Evolutionary conservation across 2,888 invertebrate genomes (phyloP).

Genomic region (Sinotaia quadrata): DNA sequence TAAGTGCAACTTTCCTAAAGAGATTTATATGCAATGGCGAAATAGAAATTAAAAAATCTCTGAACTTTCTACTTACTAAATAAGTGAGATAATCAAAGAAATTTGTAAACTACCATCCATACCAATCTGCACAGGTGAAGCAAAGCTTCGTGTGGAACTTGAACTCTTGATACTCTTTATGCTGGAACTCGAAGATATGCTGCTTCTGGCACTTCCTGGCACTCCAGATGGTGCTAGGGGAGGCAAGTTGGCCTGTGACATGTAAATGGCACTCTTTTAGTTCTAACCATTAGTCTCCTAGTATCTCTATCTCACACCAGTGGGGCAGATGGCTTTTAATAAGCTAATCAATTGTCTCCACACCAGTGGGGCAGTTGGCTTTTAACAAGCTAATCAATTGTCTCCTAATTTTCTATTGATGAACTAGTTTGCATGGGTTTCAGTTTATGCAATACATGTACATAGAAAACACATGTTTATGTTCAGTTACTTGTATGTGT

Average conservation of each 20-base stretch:
- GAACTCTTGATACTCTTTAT: constrained; percentile 50
- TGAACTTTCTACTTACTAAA: too few species aligned
- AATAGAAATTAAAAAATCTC: too few species aligned
- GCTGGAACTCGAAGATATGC: constrained; percentile 58
- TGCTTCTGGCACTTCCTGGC: constrained; percentile 59
- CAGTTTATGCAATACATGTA: too few species aligned
- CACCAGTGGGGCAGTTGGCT: background rate
- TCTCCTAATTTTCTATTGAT: too few species aligned
- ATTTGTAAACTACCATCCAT: constrained; percentile 54
- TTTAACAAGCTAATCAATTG: too few species aligned
- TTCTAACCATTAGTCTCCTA: background rate
- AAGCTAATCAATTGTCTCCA: background rate
- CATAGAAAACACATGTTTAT: too few species aligned
- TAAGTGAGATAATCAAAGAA: too few species aligned
- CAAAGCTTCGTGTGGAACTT: constrained; percentile 41
- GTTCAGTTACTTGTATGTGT: too few species aligned
- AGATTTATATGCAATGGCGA: too few species aligned
- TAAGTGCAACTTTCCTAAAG: too few species aligned
- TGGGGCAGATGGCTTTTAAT: background rate
- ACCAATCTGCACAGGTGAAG: constrained; percentile 59
- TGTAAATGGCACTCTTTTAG: background rate
- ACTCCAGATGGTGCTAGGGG: constrained; percentile 44
- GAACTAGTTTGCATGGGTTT: too few species aligned
- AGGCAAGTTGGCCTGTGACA: constrained; percentile 63
- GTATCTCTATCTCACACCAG: too few species aligned